These are phyloP conservation scores for Phyto melanocephala DNA, from an alignment of 2,888 invertebrate species.

Conservation along the genomic window DNA sequence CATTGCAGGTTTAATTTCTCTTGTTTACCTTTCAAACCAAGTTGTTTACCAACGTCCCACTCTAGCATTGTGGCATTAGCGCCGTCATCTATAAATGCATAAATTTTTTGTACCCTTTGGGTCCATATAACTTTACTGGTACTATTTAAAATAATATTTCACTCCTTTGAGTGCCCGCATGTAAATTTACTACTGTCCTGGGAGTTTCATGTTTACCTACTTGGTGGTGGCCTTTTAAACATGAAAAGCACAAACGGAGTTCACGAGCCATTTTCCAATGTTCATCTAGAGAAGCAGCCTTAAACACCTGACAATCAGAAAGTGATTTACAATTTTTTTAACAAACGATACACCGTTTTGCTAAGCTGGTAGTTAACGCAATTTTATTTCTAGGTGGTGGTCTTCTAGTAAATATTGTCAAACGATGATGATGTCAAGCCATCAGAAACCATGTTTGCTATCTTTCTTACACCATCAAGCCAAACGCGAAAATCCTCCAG, in stretches of 20 bases:
- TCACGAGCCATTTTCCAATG: constrained; percentile 33
- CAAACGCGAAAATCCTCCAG: constrained; percentile 38
- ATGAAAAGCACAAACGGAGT: constrained; percentile 29
- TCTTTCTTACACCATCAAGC: constrained; percentile 15
- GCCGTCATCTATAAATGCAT: constrained; percentile 45
- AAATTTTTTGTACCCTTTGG: background rate
- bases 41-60: background rate
- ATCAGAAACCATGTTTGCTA: too few species aligned
- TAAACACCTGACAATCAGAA: constrained; percentile 6
- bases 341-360: too few species aligned
- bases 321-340: background rate
- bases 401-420: background rate
- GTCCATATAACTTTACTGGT: constrained; percentile 35
- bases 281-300: constrained; percentile 8
- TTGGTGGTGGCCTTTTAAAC: constrained; percentile 37
- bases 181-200: background rate
- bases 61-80: constrained; percentile 24
- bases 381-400: too few species aligned
- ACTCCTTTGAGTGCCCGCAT: background rate
- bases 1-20: constrained; percentile 30
- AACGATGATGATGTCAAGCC: background rate
- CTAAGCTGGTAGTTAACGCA: too few species aligned
- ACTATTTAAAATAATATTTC: constrained; percentile 42
- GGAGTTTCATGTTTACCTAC: constrained; percentile 12
- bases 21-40: constrained; percentile 10